These are phyloP conservation scores for Taurulus bubalis DNA, from an alignment of 2,113 vertebrate genomes.

Conservation along the genomic window DNA sequence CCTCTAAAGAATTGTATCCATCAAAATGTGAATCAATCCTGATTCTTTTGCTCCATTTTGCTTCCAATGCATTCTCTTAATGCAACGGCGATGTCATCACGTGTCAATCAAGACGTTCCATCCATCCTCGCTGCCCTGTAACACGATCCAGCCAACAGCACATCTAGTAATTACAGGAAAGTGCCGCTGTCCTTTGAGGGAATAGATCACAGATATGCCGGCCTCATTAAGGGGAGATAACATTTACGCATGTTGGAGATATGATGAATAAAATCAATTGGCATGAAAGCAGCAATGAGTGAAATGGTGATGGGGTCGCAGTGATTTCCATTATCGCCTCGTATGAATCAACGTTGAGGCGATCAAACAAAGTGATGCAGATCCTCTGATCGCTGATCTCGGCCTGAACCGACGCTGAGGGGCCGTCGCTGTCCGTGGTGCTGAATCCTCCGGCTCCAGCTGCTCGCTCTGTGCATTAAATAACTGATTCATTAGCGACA, in stretches of 20 bases:
- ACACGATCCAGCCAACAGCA: not conserved
- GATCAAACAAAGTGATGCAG: not conserved
- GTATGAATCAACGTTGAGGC: not conserved
- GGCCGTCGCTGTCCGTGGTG: conserved; percentile 9
- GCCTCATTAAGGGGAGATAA: not conserved
- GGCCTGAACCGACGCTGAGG: too few relatives aligned
- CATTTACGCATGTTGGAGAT: not conserved
- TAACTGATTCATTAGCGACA: not conserved
- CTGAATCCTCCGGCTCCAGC: conserved; percentile 10
- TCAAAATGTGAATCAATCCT: not conserved
- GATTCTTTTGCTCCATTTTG: too few relatives aligned
- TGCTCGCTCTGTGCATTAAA: conserved; percentile 7
- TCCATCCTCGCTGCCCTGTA: not conserved
- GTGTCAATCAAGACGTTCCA: too few relatives aligned
- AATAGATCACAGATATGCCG: not conserved
- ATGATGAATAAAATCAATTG: not conserved
- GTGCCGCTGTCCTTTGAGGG: not conserved
- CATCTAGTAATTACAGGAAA: not conserved
- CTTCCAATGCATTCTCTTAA: too few relatives aligned
- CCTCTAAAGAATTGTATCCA: not conserved
- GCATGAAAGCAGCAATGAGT: not conserved
- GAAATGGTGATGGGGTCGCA: not conserved
- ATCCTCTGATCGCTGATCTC: too few relatives aligned
- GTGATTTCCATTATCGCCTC: not conserved
- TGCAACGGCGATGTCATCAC: not conserved